Evolutionary conservation across 2,113 vertebrate species (phyloP).

Genomic region (Dascyllus trimaculatus): DNA sequence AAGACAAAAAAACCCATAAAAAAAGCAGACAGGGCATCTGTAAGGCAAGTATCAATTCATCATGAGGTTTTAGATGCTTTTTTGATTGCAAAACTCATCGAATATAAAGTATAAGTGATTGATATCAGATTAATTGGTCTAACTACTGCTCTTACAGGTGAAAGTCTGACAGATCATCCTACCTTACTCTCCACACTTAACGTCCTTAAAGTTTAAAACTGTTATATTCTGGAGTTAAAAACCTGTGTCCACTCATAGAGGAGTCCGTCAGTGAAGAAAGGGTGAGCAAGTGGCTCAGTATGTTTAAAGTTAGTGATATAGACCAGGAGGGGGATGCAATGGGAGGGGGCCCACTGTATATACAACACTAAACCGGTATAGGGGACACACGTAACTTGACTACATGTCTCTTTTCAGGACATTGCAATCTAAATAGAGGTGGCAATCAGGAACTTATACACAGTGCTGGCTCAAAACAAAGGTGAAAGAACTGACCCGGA

Average conservation of each 20-base stretch:
- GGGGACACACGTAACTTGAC: slow-evolving; percentile 21
- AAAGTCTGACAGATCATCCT: slow-evolving; percentile 4
- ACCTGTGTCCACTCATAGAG: background rate
- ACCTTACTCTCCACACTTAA: slow-evolving; percentile 34
- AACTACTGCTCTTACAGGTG: background rate
- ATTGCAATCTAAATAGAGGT: slow-evolving; percentile 33
- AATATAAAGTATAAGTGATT: background rate
- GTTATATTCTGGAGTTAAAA: background rate
- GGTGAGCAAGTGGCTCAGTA: background rate
- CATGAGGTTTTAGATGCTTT: too few relatives aligned
- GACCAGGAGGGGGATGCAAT: background rate
- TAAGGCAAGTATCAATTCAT: too few relatives aligned
- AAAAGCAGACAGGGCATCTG: too few relatives aligned
- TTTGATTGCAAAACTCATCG: background rate
- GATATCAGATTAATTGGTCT: background rate
- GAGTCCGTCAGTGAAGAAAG: background rate
- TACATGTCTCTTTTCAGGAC: background rate
- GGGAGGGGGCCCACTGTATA: slow-evolving; percentile 47
- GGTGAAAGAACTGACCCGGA: background rate
- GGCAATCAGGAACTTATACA: background rate
- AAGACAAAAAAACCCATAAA: too few relatives aligned
- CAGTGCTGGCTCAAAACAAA: background rate
- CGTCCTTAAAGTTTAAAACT: background rate
- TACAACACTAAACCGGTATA: slow-evolving; percentile 48
- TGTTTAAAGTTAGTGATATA: slow-evolving; percentile 26